Evolutionary conservation across 2,888 invertebrate species (phyloP).

Genomic region (Adelognathus sp.): DNA sequence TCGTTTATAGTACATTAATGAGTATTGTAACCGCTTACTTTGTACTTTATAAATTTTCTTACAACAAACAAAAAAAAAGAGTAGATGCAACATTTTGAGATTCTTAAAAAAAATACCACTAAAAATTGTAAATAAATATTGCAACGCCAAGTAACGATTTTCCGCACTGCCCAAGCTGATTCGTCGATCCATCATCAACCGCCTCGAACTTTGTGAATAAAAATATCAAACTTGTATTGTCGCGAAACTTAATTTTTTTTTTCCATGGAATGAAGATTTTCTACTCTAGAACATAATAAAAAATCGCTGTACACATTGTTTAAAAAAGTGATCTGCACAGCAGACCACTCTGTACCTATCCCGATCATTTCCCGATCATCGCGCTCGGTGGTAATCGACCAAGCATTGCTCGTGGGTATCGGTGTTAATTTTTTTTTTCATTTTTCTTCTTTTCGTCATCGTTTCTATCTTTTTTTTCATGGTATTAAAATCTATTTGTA

Average conservation of each 20-base stretch:
- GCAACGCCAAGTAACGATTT: conserved; percentile 23
- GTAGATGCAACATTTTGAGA: conserved; percentile 14
- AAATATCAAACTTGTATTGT: background rate
- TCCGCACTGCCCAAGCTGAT: background rate
- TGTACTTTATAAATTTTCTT: conserved; percentile 57
- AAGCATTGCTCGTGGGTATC: conserved; percentile 67
- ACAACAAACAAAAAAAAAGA: conserved; percentile 12
- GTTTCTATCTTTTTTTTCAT: conserved; percentile 23
- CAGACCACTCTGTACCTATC: conserved; percentile 27
- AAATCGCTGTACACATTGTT: conserved; percentile 11
- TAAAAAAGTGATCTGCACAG: conserved; percentile 47
- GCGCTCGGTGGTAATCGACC: conserved; percentile 30
- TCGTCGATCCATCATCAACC: background rate
- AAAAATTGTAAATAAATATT: conserved; percentile 48
- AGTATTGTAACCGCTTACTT: conserved; percentile 48
- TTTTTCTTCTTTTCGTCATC: background rate
- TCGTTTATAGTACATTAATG: conserved; percentile 15
- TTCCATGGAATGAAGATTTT: background rate
- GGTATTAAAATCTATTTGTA: conserved; percentile 45
- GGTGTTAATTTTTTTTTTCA: conserved; percentile 47
- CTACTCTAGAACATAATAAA: background rate
- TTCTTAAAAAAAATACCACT: conserved; percentile 31
- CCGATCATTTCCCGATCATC: conserved; percentile 32
- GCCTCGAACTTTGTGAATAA: background rate
- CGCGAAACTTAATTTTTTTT: background rate